These are phyloP conservation scores for Echinometra lucunter DNA, from an alignment of 53 echinoderm and acorn worm genomes.

Conservation along the genomic window DNA sequence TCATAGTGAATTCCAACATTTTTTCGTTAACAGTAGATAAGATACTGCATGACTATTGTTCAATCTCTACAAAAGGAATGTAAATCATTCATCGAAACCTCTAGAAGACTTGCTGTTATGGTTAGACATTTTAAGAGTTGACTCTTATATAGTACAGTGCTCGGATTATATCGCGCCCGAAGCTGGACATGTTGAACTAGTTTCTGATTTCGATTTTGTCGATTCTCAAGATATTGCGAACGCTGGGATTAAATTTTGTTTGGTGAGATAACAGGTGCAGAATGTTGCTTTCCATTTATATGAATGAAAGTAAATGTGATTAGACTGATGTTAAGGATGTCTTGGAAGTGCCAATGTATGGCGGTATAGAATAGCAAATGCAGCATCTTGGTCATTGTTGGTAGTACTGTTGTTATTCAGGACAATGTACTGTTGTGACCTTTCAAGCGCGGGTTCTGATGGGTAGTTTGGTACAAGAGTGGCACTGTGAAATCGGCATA, in stretches of 20 bases:
- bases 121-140: neutral
- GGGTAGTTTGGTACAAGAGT: neutral
- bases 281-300: neutral
- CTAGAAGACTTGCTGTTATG: neutral
- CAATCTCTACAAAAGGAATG: neutral
- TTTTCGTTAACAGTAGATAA: neutral
- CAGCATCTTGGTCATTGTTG: neutral
- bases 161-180: neutral
- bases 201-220: conserved; percentile 39
- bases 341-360: neutral
- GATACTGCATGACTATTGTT: neutral
- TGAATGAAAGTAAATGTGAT: conserved; percentile 37
- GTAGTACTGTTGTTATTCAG: neutral
- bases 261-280: conserved; percentile 8
- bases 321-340: neutral
- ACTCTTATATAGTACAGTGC: neutral
- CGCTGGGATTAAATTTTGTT: conserved; percentile 5
- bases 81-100: neutral
- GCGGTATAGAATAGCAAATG: neutral
- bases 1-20: neutral
- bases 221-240: conserved; percentile 32
- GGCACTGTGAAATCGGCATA: neutral
- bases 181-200: conserved; percentile 26
- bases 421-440: conserved; percentile 48
- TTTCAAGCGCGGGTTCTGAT: neutral